Base-by-base conservation (phyloP, 2,113 vertebrate species). In the Pomatostomus ruficeps region DNA sequence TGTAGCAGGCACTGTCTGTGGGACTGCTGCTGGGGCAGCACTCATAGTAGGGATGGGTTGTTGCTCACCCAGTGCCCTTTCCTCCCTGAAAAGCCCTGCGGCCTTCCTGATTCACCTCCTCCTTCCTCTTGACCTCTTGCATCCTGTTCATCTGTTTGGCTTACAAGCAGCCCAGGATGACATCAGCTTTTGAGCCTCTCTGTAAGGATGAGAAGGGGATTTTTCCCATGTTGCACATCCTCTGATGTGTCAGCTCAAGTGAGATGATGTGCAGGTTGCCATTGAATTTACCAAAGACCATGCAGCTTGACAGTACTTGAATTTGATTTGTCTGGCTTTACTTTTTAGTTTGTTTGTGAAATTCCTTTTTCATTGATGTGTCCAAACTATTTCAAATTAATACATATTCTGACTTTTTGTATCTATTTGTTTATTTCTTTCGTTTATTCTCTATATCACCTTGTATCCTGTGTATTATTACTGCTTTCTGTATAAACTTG, bases 1-100 rank as follows among this genome's bases (percentile, higher is more conserved):
- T 1, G 18, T 12, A 31, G 71, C 2, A 3, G 74, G 2, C 8
- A 0, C 7, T 49, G 57, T 58, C 40, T 4, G 0, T 46, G 31
- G 57, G 26, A 4, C 26, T 55, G 40, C 38, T 63, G 7, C 21
- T 36, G 36, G 42, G 48, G 8, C 33, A 35, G 36, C 25, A 1
- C 14, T 54, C 75, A 1, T 9, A 3, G 2, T 15, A 13, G 10
- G 14, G 63, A 21, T 42, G 51, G 59, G 1, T 29, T 31, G 0
- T 6, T 20, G 38, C 48, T 78, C 29, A 59, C 38, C 21, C 51
- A 13, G 3, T 33, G 42, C n/a, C n/a, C 49, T 79, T 63, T 63
- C 12, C 51, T 67, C 40, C 16, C 2, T 33, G 28, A 11, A 7
- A 51, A 33, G 52, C 40, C n/a, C 45, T 43, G 31, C 45, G 59